Conservation (phyloP, 2,888 invertebrate species). For the Lasioglossum morio region DNA sequence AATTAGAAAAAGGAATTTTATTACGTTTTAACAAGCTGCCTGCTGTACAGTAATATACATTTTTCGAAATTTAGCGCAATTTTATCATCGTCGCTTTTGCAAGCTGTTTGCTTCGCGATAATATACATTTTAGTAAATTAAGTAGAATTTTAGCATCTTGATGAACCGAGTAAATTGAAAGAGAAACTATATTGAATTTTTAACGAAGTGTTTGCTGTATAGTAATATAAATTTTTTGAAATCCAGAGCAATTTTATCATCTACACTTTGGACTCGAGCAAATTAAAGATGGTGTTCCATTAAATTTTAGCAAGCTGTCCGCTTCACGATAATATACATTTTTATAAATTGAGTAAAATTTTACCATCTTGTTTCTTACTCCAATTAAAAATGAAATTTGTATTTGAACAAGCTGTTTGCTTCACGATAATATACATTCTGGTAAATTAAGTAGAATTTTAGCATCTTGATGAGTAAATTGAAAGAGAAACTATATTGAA, state of each 20-base stretch:
- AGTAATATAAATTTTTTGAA: no score
- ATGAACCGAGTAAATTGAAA: no score
- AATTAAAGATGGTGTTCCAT: not conserved
- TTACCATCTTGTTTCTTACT: not conserved
- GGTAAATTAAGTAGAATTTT: not conserved
- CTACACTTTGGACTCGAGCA: not conserved
- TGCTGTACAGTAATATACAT: not conserved
- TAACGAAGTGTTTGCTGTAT: no score
- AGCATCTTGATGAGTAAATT: no score
- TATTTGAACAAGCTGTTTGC: not conserved
- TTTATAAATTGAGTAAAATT: not conserved
- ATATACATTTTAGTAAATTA: not conserved
- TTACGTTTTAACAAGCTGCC: not conserved
- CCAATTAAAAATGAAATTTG: not conserved
- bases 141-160: not conserved
- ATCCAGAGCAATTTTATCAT: not conserved
- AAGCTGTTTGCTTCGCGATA: not conserved
- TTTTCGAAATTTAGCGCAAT: not conserved
- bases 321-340: not conserved
- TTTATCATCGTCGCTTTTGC: no score
- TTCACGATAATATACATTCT: not conserved
- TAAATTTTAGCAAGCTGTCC: not conserved
- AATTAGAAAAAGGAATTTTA: not conserved
- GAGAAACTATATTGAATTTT: no score
- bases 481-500: no score